Evolutionary conservation across 2,113 vertebrate species (phyloP).

Genomic region (Colaptes auratus): DNA sequence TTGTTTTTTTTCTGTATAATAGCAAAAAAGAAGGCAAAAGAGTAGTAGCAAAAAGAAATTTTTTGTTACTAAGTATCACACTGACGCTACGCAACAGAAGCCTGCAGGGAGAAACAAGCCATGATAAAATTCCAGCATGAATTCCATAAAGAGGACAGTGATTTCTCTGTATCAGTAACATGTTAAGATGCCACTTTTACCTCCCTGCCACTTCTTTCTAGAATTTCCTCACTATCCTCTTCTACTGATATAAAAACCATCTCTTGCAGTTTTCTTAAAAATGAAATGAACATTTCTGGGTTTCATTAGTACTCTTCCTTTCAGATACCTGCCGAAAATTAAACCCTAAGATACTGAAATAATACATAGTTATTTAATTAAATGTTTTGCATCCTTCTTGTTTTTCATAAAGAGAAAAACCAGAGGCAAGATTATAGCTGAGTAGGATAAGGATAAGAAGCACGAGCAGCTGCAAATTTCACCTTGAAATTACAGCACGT

Average conservation of each 20-base stretch:
- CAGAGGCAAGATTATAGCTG: background rate
- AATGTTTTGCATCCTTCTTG: background rate
- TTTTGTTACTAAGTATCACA: background rate
- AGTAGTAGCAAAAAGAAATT: background rate
- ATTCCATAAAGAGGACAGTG: conserved; percentile 3
- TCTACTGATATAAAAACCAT: background rate
- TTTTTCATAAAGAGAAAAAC: background rate
- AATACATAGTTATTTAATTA: background rate
- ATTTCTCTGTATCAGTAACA: conserved; percentile 2
- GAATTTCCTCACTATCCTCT: background rate
- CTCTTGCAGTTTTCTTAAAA: background rate
- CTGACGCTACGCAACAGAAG: background rate
- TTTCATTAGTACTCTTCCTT: background rate
- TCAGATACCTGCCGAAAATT: background rate
- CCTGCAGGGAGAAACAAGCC: background rate
- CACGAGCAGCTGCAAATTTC: background rate
- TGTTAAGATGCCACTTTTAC: background rate
- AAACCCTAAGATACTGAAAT: background rate
- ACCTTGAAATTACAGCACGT: background rate
- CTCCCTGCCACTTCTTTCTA: background rate
- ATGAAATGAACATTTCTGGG: background rate
- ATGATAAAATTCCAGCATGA: background rate
- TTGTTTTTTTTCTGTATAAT: background rate
- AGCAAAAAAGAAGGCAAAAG: background rate
- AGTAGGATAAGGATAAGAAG: background rate